These are phyloP conservation scores for Vultur gryphus DNA, from an alignment of 2,797 vertebrate genomes.

Conservation along the genomic window DNA sequence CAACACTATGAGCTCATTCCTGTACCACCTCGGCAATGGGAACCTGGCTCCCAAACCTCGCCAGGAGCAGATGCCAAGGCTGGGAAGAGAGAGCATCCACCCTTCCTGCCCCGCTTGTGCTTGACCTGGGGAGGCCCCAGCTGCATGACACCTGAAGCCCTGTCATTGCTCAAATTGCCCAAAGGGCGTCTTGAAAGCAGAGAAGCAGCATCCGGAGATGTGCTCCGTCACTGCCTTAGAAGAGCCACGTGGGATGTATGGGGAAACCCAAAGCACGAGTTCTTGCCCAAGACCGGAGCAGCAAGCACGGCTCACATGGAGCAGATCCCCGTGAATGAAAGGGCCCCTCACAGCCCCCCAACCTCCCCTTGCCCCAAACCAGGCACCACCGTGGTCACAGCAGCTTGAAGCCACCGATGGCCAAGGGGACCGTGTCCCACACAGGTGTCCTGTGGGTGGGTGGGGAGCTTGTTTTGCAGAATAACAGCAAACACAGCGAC, in stretches of 20 bases:
- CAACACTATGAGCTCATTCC: background rate
- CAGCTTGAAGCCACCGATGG: background rate
- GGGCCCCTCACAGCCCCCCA: fast-evolving
- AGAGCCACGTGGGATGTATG: fast-evolving
- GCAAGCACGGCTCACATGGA: fast-evolving
- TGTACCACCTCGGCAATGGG: fast-evolving
- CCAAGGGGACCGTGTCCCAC: background rate
- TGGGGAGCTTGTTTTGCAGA: background rate
- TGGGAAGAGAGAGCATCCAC: background rate
- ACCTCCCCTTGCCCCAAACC: background rate
- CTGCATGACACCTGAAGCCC: background rate
- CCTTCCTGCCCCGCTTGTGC: background rate
- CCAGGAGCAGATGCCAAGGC: background rate
- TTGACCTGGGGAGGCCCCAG: background rate
- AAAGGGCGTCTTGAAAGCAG: background rate
- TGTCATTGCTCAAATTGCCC: background rate
- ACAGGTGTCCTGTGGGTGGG: background rate
- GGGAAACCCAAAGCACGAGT: background rate
- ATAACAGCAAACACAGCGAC: background rate
- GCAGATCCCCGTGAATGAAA: background rate
- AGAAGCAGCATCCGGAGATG: background rate
- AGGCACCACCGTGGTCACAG: fast-evolving
- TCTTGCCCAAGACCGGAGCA: background rate
- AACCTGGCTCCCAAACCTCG: background rate
- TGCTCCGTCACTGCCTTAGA: background rate